A percentile compares a stretch with the other conserved stretches of the same genome.
These are phyloP conservation scores for Coelinius sp. DNA, from an alignment of 2,888 invertebrate genomes.

Conservation along the genomic window DNA sequence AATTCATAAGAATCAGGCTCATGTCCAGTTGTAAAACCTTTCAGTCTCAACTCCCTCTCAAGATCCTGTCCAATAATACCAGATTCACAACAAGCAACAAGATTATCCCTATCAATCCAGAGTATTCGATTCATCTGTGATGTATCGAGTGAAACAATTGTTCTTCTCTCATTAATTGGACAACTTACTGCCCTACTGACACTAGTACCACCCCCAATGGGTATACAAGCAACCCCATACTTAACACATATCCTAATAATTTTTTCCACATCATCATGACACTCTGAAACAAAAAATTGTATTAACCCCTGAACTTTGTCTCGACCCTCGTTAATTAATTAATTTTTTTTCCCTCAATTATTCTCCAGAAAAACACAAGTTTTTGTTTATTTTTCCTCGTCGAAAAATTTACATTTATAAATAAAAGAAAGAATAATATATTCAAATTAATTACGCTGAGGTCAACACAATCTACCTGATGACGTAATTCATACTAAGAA, in stretches of 20 bases:
- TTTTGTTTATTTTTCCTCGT: neutral
- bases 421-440: neutral
- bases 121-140: constrained; percentile 96
- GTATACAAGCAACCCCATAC: constrained; percentile 87
- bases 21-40: constrained; percentile 92
- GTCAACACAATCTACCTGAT: neutral
- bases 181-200: constrained; percentile 92
- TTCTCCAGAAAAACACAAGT: no score
- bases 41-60: constrained; percentile 84
- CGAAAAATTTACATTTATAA: neutral
- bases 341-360: neutral
- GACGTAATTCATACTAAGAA: neutral
- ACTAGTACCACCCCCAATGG: constrained; percentile 95
- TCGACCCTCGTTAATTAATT: neutral
- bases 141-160: constrained; percentile 92
- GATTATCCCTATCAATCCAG: constrained; percentile 91
- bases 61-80: constrained; percentile 96
- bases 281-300: constrained; percentile 64
- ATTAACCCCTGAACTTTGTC: neutral
- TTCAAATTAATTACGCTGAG: neutral
- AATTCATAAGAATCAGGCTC: constrained; percentile 99
- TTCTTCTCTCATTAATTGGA: constrained; percentile 82
- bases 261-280: constrained; percentile 87
- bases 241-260: constrained; percentile 84
- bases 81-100: constrained; percentile 86